phyloP scores from a whole-genome alignment of 2,113 vertebrate genomes.

The Taxidea taxus region DNA sequence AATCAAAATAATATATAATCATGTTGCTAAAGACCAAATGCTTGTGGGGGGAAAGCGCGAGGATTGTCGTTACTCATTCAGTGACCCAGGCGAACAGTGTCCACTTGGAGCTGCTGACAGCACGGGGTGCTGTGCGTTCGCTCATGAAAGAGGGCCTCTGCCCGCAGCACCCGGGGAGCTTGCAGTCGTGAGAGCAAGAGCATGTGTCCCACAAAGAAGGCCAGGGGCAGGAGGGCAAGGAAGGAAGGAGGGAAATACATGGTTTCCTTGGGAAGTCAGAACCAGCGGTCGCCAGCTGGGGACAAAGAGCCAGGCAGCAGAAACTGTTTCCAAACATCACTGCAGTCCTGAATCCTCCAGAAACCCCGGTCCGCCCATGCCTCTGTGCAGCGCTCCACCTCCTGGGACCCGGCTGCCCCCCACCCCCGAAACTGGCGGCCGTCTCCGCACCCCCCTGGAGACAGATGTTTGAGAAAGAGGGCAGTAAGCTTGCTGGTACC shows the following conservation, averaged over 20 bases:
- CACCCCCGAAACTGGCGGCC: background rate
- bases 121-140: fast-evolving
- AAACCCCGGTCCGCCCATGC: fast-evolving
- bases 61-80: background rate
- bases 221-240: too few relatives aligned
- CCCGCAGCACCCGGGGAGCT: background rate
- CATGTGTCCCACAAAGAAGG: background rate
- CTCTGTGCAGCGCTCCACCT: background rate
- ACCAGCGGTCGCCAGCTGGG: background rate
- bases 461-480: background rate
- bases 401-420: background rate
- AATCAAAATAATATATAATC: background rate
- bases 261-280: background rate
- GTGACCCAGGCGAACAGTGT: background rate
- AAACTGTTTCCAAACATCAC: background rate
- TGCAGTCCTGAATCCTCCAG: background rate
- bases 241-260: too few relatives aligned
- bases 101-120: too few relatives aligned
- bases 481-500: background rate
- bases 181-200: background rate
- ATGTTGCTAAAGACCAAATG: background rate
- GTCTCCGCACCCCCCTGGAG: background rate
- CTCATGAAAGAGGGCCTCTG: background rate
- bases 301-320: background rate
- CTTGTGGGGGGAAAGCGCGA: background rate